Base-by-base conservation (phyloP, 2,797 vertebrate genomes). In the Lerista edwardsae region DNA sequence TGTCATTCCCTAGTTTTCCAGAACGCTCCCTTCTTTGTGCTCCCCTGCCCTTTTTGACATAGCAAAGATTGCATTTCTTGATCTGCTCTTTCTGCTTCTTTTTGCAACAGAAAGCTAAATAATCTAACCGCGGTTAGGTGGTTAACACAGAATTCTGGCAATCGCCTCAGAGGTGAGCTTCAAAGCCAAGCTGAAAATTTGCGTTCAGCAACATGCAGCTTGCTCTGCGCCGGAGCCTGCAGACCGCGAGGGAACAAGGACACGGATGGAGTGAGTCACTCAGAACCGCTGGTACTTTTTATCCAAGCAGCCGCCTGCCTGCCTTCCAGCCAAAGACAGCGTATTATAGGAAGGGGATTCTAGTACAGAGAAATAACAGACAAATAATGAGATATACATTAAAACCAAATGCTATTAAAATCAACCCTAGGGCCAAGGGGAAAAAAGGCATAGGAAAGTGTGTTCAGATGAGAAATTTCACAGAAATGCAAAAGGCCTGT, bases 71-170 rank as follows among this genome's bases (percentile, higher is more conserved):
- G 6, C 44, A 55, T 55, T 65, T 47, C 64, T 65, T 31, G 62
- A 67, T 51, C 65, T 19, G 31, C 23, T 55, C 19, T 7, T 36
- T 80, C 10, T 79, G 51, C 51, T 10, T 55, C 15, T 17, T 55
- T 79, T 41, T 51, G 41, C 80, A 34, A 84, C 55, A 36, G 88
- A 86, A 71, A 86, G 36, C 84, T 87, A 92, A 90, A 90, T 90
- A 86, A 62, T 75, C 57, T 72, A 57, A 72, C 80, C 83, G n/a
- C n/a, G n/a, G 39, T 72, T 57, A 78, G 69, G 75, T 69, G 15
- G 41, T 88, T 91, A 91, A 87, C 83, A 75, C 83, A 80, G 76
- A 59, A 64, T 67, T 83, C 65, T 85, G 86, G 90, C 91, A 91
- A 76, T 47, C 85, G 7, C 61, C 86, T 84, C 84, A 69, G 77